These are phyloP conservation scores for Rhadinocentrus ornatus DNA, from an alignment of 2,797 vertebrate species.

Conservation along the genomic window DNA sequence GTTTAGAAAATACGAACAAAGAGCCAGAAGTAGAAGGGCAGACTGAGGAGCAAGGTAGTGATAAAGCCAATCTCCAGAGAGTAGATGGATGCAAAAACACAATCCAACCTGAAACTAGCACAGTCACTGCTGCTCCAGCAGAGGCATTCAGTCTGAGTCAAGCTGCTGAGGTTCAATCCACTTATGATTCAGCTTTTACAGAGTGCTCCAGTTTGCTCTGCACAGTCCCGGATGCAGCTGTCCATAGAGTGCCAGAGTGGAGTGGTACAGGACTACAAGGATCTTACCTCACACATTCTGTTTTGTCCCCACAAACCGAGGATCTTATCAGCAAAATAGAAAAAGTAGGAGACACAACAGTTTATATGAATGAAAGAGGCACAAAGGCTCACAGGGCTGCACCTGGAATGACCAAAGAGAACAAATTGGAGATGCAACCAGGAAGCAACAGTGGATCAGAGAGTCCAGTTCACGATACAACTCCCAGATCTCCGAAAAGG, in stretches of 20 bases:
- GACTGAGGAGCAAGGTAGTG: conserved; percentile 24
- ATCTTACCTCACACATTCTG: conserved; percentile 29
- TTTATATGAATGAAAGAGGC: conserved; percentile 47
- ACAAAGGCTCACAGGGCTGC: conserved; percentile 22
- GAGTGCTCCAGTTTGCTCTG: conserved; percentile 55
- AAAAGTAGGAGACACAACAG: conserved; percentile 56
- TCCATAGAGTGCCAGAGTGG: conserved; percentile 46
- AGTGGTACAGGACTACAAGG: conserved; percentile 34
- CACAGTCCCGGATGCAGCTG: conserved; percentile 28
- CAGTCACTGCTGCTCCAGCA: neutral
- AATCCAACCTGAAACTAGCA: conserved; percentile 9
- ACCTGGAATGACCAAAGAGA: conserved; percentile 34
- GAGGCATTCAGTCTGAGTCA: conserved; percentile 9
- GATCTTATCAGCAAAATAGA: conserved; percentile 69
- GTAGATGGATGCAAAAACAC: conserved; percentile 28
- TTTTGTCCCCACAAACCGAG: conserved; percentile 66
- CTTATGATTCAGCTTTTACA: conserved; percentile 55
- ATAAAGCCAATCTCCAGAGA: conserved; percentile 34
- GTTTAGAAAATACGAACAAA: conserved; percentile 34
- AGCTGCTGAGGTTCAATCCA: conserved; percentile 26
- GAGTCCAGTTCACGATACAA: conserved; percentile 16
- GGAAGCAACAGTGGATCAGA: conserved; percentile 31
- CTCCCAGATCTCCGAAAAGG: conserved; percentile 51
- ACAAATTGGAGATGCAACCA: conserved; percentile 21
- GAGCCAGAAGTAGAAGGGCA: conserved; percentile 28